Conservation (phyloP, 2,113 vertebrate species). For the Tichodroma muraria region DNA sequence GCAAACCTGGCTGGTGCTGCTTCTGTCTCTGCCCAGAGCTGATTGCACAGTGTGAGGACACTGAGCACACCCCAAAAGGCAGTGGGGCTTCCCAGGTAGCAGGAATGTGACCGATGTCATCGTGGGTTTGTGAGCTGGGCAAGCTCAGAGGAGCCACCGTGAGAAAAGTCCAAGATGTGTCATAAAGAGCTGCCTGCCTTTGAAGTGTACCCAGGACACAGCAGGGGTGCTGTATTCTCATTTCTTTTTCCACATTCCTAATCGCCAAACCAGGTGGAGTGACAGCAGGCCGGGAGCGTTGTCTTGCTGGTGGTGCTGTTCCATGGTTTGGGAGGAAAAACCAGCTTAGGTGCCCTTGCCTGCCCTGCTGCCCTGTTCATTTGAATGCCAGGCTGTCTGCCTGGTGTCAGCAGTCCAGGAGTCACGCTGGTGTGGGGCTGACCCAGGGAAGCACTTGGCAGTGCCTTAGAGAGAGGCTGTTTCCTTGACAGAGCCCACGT, state of each 20-base stretch:
- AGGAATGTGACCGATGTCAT: not conserved
- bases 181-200: not conserved
- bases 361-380: not conserved
- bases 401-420: not conserved
- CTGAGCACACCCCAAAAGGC: not conserved
- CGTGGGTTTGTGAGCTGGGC: not conserved
- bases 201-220: not conserved
- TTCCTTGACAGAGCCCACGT: not conserved
- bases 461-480: not conserved
- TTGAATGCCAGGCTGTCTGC: not conserved
- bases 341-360: not conserved
- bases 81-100: not conserved
- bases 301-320: not conserved
- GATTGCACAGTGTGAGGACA: not conserved
- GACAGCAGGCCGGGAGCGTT: not conserved
- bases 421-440: fast-evolving
- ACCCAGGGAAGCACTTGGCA: not conserved
- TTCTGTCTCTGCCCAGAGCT: not conserved
- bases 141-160: not conserved
- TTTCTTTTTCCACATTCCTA: not conserved
- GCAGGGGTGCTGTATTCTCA: not conserved
- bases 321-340: not conserved
- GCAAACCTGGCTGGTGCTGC: not conserved
- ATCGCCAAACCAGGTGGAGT: not conserved
- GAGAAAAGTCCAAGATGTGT: not conserved